Evolutionary conservation across 2,797 vertebrate genomes (phyloP), one percentile per base, ranked within the genome.

Genomic region (Anableps anableps): DNA sequence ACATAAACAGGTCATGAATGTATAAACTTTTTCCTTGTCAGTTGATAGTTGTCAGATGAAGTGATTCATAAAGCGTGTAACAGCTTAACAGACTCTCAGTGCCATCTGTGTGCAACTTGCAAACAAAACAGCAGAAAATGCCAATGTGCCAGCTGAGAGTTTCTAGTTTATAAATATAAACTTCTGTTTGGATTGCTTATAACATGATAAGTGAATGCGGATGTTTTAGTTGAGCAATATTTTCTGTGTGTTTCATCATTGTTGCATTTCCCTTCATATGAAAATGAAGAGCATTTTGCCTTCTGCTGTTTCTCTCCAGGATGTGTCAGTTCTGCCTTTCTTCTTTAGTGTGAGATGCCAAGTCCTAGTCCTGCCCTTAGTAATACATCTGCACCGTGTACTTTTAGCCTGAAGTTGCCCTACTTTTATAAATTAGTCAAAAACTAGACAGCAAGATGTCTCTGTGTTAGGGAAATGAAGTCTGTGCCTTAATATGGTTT

Each of bases 41-140:
- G 58, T 66, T 85, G 68, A 71, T 80, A 77, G 31, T 73, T 34
- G 50, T 70, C 55, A 85, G 72, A 38, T 62, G 2, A 60, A 84
- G 51, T 68, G 76, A 82, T 81, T 62, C 73, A 78, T 77, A 76
- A 80, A 86, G 11, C 19, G 58, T 50, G 53, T 13, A 78, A 60
- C 79, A 85, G 70, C 64, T 74, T 80, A 82, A 83, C 80, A 75
- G 75, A 76, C 48, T 75, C 75, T 68, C 68, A 79, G 68, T 19
- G 34, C 82, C 85, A 83, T 86, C 86, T 90, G 87, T 77, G 79
- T 82, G 62, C 77, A 70, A 75, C 80, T 77, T 81, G 60, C 38
- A 34, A 79, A 64, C 26, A 75, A 80, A 90, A 76, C 58, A 38
- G 13, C 71, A 83, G 43, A 78, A 78, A 76, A 74, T 48, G 45